Evolutionary conservation across 2,888 invertebrate species (phyloP).

Genomic region (Leptinotarsa rubiginosa): DNA sequence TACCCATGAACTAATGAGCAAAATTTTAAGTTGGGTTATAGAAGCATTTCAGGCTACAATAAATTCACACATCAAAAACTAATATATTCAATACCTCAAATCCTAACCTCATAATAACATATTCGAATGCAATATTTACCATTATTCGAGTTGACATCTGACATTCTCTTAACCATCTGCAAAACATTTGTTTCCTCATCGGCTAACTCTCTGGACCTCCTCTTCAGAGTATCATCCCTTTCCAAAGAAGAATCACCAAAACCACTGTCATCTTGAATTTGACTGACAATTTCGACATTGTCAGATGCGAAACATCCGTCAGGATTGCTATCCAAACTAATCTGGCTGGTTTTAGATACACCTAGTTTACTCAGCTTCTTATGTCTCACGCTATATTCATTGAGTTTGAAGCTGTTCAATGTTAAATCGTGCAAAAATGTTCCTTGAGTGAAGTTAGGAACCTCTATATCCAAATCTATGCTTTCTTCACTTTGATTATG

Average conservation of each 20-base stretch:
- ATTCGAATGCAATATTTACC: constrained; percentile 45
- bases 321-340: constrained; percentile 63
- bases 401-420: constrained; percentile 63
- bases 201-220: constrained; percentile 36
- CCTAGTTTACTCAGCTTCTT: constrained; percentile 64
- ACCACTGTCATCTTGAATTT: constrained; percentile 45
- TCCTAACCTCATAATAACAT: neutral
- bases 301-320: constrained; percentile 57
- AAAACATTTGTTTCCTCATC: constrained; percentile 39
- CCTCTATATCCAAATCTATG: constrained; percentile 54
- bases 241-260: constrained; percentile 33
- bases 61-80: too few relatives aligned
- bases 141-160: constrained; percentile 46
- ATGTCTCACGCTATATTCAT: constrained; percentile 61
- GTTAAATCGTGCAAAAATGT: constrained; percentile 59
- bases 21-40: too few relatives aligned
- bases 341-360: constrained; percentile 64
- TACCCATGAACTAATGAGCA: too few relatives aligned
- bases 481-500: constrained; percentile 71
- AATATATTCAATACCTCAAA: neutral
- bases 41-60: too few relatives aligned
- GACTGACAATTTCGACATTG: constrained; percentile 58
- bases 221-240: constrained; percentile 45
- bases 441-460: constrained; percentile 48
- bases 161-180: constrained; percentile 51